Percentiles rank a stretch among this genome's conserved stretches.
Evolutionary conservation across 2,113 vertebrate genomes (phyloP).

Genomic region (Microcebus jonahi): DNA sequence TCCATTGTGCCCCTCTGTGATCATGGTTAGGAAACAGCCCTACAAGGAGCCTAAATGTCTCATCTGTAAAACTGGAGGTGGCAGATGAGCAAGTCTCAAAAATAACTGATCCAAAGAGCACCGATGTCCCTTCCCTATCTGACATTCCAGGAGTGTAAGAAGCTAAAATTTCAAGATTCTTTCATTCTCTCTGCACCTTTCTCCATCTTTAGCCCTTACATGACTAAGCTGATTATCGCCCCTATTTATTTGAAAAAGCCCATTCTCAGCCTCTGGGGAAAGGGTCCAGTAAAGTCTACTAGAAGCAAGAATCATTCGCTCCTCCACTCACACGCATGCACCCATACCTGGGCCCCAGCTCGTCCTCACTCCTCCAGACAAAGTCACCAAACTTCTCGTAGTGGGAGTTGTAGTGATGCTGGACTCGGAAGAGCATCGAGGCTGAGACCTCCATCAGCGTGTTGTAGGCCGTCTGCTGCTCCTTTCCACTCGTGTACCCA

Average conservation of each 20-base stretch:
- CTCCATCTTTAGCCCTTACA: background rate
- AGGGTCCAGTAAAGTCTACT: background rate
- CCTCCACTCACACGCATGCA: background rate
- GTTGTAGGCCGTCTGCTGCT: slow-evolving; percentile 98
- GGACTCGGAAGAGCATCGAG: slow-evolving; percentile 94
- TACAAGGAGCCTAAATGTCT: background rate
- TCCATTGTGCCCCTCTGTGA: background rate
- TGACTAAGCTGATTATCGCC: background rate
- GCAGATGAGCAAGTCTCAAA: background rate
- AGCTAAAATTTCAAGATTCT: background rate
- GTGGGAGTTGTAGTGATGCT: slow-evolving; percentile 98
- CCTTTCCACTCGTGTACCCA: slow-evolving; percentile 99
- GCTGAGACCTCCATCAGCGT: slow-evolving; percentile 96
- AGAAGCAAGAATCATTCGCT: background rate
- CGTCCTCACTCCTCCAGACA: slow-evolving; percentile 98
- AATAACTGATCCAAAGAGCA: background rate
- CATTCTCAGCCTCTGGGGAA: background rate
- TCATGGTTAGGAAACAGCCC: background rate
- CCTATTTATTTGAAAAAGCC: background rate
- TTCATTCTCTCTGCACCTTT: background rate
- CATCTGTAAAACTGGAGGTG: background rate
- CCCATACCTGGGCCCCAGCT: slow-evolving; percentile 96
- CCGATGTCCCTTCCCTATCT: background rate
- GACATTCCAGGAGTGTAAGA: background rate
- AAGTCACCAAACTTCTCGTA: slow-evolving; percentile 99